phyloP scores from a whole-genome alignment of 37 sponge, comb jelly and placozoan species.

The Diacarnus erythraeanus region DNA sequence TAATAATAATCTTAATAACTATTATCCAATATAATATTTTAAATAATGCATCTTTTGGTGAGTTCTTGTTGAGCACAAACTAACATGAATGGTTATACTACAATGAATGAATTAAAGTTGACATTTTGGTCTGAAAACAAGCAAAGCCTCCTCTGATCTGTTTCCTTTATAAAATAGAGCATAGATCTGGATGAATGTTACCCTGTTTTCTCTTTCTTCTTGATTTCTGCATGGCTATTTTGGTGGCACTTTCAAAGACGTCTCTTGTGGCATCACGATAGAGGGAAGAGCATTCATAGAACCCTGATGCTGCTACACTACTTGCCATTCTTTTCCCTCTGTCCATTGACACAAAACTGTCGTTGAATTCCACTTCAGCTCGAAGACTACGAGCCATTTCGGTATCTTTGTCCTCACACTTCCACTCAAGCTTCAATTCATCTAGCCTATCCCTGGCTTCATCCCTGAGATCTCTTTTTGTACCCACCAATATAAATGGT shows the following conservation, averaged over 20 bases:
- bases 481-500: slow-evolving; percentile 50
- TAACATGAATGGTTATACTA: too few species aligned
- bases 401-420: neutral
- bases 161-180: neutral
- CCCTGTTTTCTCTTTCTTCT: slow-evolving; percentile 18
- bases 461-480: slow-evolving; percentile 42
- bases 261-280: slow-evolving; percentile 41
- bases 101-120: too few species aligned
- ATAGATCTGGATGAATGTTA: neutral
- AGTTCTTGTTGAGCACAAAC: too few species aligned
- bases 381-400: neutral
- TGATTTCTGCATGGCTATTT: slow-evolving; percentile 28
- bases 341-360: neutral
- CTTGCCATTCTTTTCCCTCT: slow-evolving; percentile 17
- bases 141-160: too few species aligned
- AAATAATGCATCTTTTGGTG: too few species aligned
- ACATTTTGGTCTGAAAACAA: too few species aligned
- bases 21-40: too few species aligned
- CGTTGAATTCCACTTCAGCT: neutral
- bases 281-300: slow-evolving; percentile 39
- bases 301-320: slow-evolving; percentile 31
- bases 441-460: neutral
- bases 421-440: neutral
- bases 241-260: slow-evolving; percentile 44
- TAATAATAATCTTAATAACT: too few species aligned